Percentiles rank a stretch among this genome's conserved stretches.
Conservation (phyloP, 2,888 invertebrate genomes). For the Monochamus alternatus region DNA sequence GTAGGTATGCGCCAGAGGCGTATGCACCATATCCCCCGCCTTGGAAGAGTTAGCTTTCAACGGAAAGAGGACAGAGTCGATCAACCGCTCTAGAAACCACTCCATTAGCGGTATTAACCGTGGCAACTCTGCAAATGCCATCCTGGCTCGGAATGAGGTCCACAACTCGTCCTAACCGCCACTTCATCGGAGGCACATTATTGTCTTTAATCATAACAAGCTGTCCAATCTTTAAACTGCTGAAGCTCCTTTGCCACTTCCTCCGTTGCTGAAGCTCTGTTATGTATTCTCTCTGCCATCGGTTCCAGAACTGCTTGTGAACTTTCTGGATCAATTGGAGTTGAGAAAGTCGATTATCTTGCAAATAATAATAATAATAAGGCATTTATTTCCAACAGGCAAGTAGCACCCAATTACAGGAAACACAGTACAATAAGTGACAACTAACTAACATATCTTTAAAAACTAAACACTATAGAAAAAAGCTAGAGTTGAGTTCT, state of each 20-base stretch:
- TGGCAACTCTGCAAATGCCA: not conserved
- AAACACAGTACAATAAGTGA: no score
- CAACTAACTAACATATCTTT: no score
- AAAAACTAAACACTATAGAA: no score
- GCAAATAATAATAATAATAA: no score
- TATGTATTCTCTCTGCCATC: not conserved
- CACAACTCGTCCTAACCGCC: not conserved
- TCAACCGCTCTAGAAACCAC: not conserved
- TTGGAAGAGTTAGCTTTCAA: not conserved
- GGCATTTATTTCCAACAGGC: no score
- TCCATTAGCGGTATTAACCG: not conserved
- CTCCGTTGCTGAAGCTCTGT: not conserved
- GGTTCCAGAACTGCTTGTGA: not conserved
- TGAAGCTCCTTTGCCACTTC: not conserved
- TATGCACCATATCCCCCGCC: not conserved
- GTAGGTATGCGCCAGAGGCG: no score
- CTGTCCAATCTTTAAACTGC: not conserved
- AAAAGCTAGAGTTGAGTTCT: no score
- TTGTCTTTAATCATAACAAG: not conserved
- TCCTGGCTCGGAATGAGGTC: not conserved
- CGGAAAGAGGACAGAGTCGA: no score
- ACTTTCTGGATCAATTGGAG: no score
- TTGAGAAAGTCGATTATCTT: no score
- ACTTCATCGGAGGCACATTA: not conserved
- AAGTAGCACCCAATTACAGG: no score